phyloP scores from a whole-genome alignment of 2,797 vertebrate genomes.

The Myotis vivesi region DNA sequence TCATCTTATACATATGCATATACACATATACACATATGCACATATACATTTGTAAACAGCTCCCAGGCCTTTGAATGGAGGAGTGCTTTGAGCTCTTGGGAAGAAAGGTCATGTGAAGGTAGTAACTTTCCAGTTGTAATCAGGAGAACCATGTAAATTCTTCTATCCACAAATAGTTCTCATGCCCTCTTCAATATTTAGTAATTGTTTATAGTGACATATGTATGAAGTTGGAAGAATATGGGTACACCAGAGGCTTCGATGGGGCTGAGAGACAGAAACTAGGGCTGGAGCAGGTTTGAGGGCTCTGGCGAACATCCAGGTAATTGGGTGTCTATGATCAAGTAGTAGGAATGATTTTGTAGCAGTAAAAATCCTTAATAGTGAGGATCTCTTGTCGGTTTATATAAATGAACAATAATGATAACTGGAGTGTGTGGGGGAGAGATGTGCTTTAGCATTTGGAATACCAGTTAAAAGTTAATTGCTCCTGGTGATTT shows the following conservation, averaged over 20 bases:
- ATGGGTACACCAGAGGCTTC: not conserved
- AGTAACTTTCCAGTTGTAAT: not conserved
- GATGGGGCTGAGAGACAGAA: not conserved
- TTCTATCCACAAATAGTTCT: not conserved
- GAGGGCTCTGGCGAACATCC: slow-evolving; percentile 42
- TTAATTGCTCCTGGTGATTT: slow-evolving; percentile 60
- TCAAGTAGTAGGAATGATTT: slow-evolving; percentile 44
- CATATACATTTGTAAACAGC: not conserved
- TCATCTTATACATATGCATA: no score
- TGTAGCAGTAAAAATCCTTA: not conserved
- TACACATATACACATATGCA: no score
- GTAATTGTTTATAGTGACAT: slow-evolving; percentile 23
- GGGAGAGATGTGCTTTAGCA: not conserved
- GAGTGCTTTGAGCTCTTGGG: slow-evolving; percentile 3
- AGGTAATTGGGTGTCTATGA: slow-evolving; percentile 6
- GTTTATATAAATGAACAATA: slow-evolving; percentile 1
- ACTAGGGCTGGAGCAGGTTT: not conserved
- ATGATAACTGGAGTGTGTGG: not conserved
- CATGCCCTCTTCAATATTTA: not conserved
- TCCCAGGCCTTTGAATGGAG: not conserved
- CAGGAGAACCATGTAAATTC: not conserved
- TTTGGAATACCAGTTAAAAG: slow-evolving; percentile 58
- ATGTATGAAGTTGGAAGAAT: slow-evolving; percentile 28
- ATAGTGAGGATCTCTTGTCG: not conserved
- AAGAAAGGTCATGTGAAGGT: not conserved